Base-by-base conservation (phyloP, 2,888 invertebrate genomes). In the Stegophylla sp. region DNA sequence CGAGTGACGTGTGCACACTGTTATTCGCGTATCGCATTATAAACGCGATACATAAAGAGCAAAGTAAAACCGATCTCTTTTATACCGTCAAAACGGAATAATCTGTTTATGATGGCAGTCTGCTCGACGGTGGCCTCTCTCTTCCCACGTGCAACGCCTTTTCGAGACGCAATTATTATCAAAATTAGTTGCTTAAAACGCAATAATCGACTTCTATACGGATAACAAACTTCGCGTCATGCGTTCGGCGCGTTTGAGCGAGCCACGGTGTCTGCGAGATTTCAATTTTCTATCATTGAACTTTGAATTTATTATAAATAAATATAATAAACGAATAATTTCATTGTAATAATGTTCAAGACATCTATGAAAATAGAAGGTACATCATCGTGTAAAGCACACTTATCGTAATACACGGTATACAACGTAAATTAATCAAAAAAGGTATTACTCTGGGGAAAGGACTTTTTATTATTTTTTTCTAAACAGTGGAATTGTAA, bases 11-110 rank as follows among this genome's bases (percentile, higher is more conserved):
- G 23, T 15, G 43, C 43, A 43, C 20, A 4, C 7, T 3, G 1
- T 2, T 15, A 45, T 12, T 9, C 45, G 45, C 10, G 4, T 56
- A 3, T 20, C 12, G n/a, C 20, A 53, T 23, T 41, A 17, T 45
- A 59, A 10, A 45, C 45, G 45, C 45, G 45, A 20, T n/a, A 9
- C 7, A 41, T 56, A 17, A 34, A 43, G 51, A 17, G 43, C 43
- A 45, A 73, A 73, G 26, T 56, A 26, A 56, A 72, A 41, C 72
- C n/a, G 72, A 73, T 73, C 12, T 59, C 59, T 73, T 63, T 34
- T 34, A n/a, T n/a, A 48, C 63, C 3, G 48, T 26, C 48, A 61
- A 13, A 28, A 61, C 28, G 28, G 15, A 61, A 9, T 61, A 34
- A 61, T 61, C 61, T 61, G 28, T 26, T 34, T 13, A 7, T 61